phyloP scores from a whole-genome alignment of 2,113 vertebrate species.

The Acinonyx jubatus region DNA sequence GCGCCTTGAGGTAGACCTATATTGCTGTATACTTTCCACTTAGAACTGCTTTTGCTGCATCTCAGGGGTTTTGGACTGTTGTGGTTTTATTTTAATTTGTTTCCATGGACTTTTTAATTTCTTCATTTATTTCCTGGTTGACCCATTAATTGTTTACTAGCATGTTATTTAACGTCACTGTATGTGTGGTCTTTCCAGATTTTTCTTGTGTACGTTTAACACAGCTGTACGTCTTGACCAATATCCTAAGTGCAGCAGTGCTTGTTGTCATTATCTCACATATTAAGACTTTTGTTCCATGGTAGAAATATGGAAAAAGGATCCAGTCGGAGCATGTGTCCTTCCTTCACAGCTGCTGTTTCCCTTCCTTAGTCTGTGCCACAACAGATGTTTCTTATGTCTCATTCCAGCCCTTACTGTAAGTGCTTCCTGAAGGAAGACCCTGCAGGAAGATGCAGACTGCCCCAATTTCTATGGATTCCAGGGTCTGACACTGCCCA shows the following conservation, averaged over 20 bases:
- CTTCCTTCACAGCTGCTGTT: not conserved
- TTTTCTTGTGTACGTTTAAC: not conserved
- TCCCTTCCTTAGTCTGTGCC: not conserved
- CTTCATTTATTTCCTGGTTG: not conserved
- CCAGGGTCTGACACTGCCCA: not conserved
- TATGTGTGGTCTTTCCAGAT: not conserved
- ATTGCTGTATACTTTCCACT: not conserved
- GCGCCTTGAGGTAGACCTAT: not conserved
- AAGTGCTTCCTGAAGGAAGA: not conserved
- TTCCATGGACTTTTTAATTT: not conserved
- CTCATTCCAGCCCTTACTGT: not conserved
- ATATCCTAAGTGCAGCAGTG: not conserved
- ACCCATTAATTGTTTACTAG: not conserved
- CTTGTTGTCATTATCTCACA: not conserved
- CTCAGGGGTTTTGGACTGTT: not conserved
- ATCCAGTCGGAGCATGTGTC: not conserved
- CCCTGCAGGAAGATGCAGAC: not conserved
- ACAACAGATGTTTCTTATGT: not conserved
- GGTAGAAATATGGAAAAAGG: not conserved
- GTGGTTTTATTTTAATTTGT: not conserved
- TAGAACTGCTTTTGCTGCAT: not conserved
- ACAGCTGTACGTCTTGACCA: not conserved
- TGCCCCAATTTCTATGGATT: not conserved
- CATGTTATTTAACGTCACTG: not conserved
- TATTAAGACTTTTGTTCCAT: not conserved